Base-by-base conservation (phyloP, 2,888 invertebrate genomes). In the Meloe dianella region DNA sequence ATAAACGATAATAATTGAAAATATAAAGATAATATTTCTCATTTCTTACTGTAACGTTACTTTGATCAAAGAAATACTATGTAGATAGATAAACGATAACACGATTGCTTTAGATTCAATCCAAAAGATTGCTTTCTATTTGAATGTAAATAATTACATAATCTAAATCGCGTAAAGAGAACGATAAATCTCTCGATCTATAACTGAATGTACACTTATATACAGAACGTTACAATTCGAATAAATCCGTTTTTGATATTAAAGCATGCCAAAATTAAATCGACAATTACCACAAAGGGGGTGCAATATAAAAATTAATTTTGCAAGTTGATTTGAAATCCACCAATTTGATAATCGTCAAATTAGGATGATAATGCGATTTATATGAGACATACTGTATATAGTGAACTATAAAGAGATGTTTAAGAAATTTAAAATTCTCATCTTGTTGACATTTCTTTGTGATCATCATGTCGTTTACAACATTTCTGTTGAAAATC, bases 71-170 rank as follows among this genome's bases (percentile, higher is more conserved):
- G 69, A 57, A 64, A 65, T 64, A 27, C 60, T 60, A n/a, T 56
- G 64, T 38, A 54, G 51, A 38, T 20, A 60, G 59, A 65, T 66
- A 66, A 66, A 64, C 66, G 57, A 60, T 66, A 64, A 66, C 64
- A 64, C 64, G 68, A 68, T 68, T 66, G 66, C 69, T 69, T 69
- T 66, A 60, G 65, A 63, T 63, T 69, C 66, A 69, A 73, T 72
- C 74, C 68, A 65, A 68, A 68, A 75, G 74, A 77, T 76, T 77
- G 74, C 75, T 73, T 77, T 73, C 74, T 74, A 76, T 74, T 75
- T 74, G 75, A 75, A 77, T 76, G 76, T 77, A 78, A 77, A 78
- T 77, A 77, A 78, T 78, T 78, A 77, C 74, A 76, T 77, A 78
- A 78, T 75, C 76, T 72, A 68, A 72, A 74, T 74, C 71, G 69